phyloP scores from a whole-genome alignment of 2,888 invertebrate species.

The Therioaphis trifolii region DNA sequence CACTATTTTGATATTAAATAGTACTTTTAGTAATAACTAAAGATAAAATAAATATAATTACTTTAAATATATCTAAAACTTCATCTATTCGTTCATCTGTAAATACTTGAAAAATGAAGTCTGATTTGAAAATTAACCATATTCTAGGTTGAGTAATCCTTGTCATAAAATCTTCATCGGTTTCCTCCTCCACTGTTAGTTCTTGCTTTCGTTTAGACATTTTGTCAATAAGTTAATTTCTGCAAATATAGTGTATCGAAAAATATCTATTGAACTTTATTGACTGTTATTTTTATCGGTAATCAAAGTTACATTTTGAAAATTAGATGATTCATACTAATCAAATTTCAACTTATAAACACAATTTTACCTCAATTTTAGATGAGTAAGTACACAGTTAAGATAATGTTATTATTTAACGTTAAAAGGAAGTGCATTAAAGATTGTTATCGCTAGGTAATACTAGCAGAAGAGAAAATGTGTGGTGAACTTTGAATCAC shows the following conservation, averaged over 20 bases:
- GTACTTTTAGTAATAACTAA: background rate
- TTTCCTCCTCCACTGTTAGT: slow-evolving; percentile 11
- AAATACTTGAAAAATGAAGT: slow-evolving; percentile 48
- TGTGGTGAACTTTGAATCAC: too few relatives aligned
- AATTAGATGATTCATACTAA: background rate
- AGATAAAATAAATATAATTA: slow-evolving; percentile 10
- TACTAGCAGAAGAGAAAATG: too few relatives aligned
- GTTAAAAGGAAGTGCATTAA: too few relatives aligned
- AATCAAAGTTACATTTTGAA: slow-evolving; percentile 28
- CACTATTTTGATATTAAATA: background rate
- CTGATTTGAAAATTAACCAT: slow-evolving; percentile 19
- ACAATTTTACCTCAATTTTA: too few relatives aligned
- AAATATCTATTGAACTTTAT: background rate
- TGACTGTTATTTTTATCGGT: slow-evolving; percentile 4
- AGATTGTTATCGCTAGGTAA: too few relatives aligned
- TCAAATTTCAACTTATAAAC: too few relatives aligned
- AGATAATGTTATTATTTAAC: too few relatives aligned
- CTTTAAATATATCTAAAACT: slow-evolving; percentile 50
- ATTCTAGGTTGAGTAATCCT: slow-evolving; percentile 53
- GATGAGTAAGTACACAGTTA: too few relatives aligned
- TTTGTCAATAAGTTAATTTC: background rate
- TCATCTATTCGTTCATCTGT: slow-evolving; percentile 45
- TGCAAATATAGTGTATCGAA: background rate
- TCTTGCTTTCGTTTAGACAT: slow-evolving; percentile 46
- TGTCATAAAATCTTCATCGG: slow-evolving; percentile 49